Percentiles rank a stretch among this genome's conserved stretches.
phyloP scores from a whole-genome alignment of 1,140 invertebrate genomes.

The Temnothorax longispinosus region DNA sequence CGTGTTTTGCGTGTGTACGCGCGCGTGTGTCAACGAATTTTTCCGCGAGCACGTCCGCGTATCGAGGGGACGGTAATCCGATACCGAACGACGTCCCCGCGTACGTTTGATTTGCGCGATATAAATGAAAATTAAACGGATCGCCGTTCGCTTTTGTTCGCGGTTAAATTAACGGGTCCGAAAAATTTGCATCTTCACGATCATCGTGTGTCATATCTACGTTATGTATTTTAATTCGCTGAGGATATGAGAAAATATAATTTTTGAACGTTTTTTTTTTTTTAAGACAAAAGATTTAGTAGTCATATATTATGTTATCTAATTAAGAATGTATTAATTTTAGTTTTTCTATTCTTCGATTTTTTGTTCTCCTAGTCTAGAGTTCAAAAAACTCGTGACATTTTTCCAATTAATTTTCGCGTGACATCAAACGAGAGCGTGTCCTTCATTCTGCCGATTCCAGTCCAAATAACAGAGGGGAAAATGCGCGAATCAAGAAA shows the following conservation, averaged over 20 bases:
- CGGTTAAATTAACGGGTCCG: conserved; percentile 45
- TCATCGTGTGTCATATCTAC: conserved; percentile 42
- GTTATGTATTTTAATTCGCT: conserved; percentile 20
- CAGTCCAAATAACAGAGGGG: conserved; percentile 33
- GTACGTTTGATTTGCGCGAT: conserved; percentile 55
- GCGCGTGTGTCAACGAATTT: conserved; percentile 71
- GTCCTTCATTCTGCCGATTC: not conserved
- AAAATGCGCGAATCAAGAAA: conserved; percentile 43
- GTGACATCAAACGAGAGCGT: not conserved
- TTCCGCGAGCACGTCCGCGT: conserved; percentile 55
- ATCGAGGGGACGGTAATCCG: conserved; percentile 60
- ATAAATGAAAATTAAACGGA: conserved; percentile 60
- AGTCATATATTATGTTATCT: not conserved
- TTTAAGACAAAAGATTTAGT: not conserved
- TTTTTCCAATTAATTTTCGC: conserved; percentile 6
- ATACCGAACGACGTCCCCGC: conserved; percentile 44
- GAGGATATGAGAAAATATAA: not conserved
- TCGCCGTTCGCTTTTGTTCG: conserved; percentile 56
- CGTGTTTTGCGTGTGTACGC: conserved; percentile 3
- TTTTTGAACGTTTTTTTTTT: not conserved
- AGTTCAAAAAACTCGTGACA: too few species aligned
- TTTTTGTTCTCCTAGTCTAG: not conserved
- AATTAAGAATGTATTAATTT: conserved; percentile 1
- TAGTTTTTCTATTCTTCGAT: not conserved
- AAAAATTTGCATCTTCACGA: conserved; percentile 57